Evolutionary conservation across 2,888 invertebrate genomes (phyloP).

Genomic region (Lymantria monacha): DNA sequence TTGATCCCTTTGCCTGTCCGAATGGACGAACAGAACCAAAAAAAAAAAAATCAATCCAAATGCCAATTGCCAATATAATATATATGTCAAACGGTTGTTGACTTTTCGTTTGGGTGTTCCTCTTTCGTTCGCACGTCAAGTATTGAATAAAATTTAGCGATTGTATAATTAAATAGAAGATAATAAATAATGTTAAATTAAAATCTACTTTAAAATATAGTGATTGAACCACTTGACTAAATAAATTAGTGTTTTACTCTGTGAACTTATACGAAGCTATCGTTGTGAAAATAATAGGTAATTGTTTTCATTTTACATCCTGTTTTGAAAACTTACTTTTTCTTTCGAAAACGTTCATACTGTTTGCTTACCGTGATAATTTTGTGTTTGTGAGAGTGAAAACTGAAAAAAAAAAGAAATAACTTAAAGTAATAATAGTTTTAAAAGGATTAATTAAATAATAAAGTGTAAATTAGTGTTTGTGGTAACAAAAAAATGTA

Average conservation of each 20-base stretch:
- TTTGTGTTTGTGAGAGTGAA: not conserved
- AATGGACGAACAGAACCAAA: too few species aligned
- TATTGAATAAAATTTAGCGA: slow-evolving; percentile 13
- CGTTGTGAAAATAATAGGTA: slow-evolving; percentile 25
- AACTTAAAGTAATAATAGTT: not conserved
- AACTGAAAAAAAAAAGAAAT: slow-evolving; percentile 4
- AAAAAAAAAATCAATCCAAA: too few species aligned
- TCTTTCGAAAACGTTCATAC: slow-evolving; percentile 25
- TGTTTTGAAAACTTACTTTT: slow-evolving; percentile 44
- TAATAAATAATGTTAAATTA: not conserved
- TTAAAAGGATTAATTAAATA: too few species aligned
- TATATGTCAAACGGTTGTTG: slow-evolving; percentile 75
- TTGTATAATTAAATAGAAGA: slow-evolving; percentile 7
- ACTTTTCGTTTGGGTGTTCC: slow-evolving; percentile 50
- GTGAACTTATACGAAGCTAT: slow-evolving; percentile 8
- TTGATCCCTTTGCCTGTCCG: too few species aligned
- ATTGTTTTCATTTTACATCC: slow-evolving; percentile 52
- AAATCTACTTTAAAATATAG: not conserved
- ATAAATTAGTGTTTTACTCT: not conserved
- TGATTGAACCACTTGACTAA: not conserved
- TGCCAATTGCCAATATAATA: slow-evolving; percentile 12
- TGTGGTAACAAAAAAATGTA: slow-evolving; percentile 20
- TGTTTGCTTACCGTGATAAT: not conserved
- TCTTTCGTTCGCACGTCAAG: slow-evolving; percentile 25
- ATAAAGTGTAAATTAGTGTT: slow-evolving; percentile 12